Evolutionary conservation across 92 coral and sea anemone species (phyloP).

Genomic region (Galaxea fascicularis): DNA sequence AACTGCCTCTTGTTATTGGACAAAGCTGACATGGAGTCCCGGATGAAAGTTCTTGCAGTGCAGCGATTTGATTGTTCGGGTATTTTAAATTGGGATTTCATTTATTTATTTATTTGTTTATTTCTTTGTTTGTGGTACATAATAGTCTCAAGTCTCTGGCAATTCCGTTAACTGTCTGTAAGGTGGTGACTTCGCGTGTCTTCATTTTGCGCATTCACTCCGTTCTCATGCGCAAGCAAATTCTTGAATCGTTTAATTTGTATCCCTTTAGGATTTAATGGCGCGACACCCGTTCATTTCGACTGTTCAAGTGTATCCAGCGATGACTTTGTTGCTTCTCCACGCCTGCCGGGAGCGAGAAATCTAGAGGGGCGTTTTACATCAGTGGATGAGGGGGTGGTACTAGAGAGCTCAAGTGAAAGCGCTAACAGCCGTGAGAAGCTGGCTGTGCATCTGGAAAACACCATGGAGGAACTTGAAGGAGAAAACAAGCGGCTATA

Average conservation of each 20-base stretch:
- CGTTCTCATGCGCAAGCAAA: no score
- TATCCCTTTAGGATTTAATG: conserved; percentile 12
- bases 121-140: no score
- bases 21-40: conserved; percentile 94
- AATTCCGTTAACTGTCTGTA: no score
- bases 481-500: conserved; percentile 72
- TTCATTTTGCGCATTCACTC: no score
- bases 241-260: not conserved
- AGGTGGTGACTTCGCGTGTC: no score
- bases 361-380: conserved; percentile 74
- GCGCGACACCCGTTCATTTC: conserved; percentile 24
- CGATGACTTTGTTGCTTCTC: conserved; percentile 54
- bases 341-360: conserved; percentile 39
- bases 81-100: not conserved
- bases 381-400: conserved; percentile 92
- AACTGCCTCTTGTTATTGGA: conserved; percentile 92
- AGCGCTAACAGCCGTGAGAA: conserved; percentile 83
- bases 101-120: no score
- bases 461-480: conserved; percentile 72
- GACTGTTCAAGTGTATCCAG: conserved; percentile 50
- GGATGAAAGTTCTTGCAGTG: conserved; percentile 69
- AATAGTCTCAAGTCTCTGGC: no score
- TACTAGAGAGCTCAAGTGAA: conserved; percentile 83
- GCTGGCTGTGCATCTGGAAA: conserved; percentile 61
- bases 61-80: conserved; percentile 66